Evolutionary conservation across 23 tunicate genomes (phyloP), one percentile per base, ranked within the genome.

Genomic region (Ciona savignyi): DNA sequence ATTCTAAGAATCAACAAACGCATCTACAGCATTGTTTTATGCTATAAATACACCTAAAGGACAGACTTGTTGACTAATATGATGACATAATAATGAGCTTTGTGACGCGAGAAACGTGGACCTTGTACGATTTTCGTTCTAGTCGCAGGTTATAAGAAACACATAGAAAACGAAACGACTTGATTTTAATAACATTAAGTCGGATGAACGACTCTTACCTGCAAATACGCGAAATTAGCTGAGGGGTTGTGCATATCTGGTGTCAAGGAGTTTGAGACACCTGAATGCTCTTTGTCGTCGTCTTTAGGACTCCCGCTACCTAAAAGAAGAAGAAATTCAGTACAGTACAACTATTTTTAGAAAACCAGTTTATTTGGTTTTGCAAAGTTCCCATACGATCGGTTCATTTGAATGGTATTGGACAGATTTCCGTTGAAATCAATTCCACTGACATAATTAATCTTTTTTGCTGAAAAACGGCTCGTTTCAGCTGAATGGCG

Each of bases 271-370:
- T 9, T 49, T 4, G 78, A 32, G 2, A 74, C 35, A 30, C 67
- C 28, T 4, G 76, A 35, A 27, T 60, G 75, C 25, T 32, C 48
- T 67, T 82, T 82, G 20, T 82, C 87, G 35, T 69, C 75, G 21
- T 86, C 93, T 68, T 86, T 86, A 11, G 93, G 93, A 35, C 93
- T 86, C 19, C 77, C 77, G 72, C 85, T 80, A 23, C 78, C 93
- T 72, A 48, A 11, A 30, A 28, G 22, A 23, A 63, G 6, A 22
- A 22, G 22, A n/a, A 23, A 63, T 49, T 49, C n/a, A n/a, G n/a
- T n/a, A n/a, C n/a, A 42, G 56, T 9, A 15, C 9, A 6, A 15
- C 56, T 42, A 42, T 42, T 6, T 42, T 42, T 42, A 42, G 56
- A 42, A 42, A 6, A 6, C 56, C 11, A 42, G 56, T 42, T 42